Conservation (phyloP, 2,797 vertebrate species). For the Hippoglossus hippoglossus region DNA sequence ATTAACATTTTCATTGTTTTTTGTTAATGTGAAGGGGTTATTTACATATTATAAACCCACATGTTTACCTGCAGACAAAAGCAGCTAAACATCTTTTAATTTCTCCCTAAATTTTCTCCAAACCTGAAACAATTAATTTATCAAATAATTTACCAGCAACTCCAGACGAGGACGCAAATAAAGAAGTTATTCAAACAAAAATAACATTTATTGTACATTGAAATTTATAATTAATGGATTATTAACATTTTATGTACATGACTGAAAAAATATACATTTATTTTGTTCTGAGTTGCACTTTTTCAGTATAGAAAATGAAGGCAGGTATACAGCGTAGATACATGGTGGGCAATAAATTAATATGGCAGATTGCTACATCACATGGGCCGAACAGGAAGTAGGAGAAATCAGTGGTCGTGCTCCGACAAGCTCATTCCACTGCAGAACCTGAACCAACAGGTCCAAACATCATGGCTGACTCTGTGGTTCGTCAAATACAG, state of each 20-base stretch:
- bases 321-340: neutral
- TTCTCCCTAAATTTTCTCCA: neutral
- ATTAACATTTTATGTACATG: neutral
- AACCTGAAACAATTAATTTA: neutral
- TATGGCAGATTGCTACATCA: constrained; percentile 7
- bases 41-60: too few relatives aligned
- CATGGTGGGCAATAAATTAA: constrained; percentile 49
- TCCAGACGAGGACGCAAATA: too few relatives aligned
- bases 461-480: constrained; percentile 8
- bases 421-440: constrained; percentile 15
- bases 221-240: neutral
- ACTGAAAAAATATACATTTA: neutral
- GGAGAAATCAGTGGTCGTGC: constrained; percentile 15
- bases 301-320: constrained; percentile 34
- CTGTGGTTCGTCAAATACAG: constrained; percentile 24
- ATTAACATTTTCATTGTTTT: neutral
- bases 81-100: neutral
- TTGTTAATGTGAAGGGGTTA: too few relatives aligned
- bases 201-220: neutral
- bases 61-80: neutral
- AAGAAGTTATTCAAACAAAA: neutral
- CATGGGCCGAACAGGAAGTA: constrained; percentile 6
- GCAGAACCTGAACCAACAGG: constrained; percentile 5
- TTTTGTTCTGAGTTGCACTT: neutral
- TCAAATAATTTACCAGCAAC: too few relatives aligned